phyloP scores from a whole-genome alignment of 2,888 invertebrate species.

The Neoitamus cyanurus region DNA sequence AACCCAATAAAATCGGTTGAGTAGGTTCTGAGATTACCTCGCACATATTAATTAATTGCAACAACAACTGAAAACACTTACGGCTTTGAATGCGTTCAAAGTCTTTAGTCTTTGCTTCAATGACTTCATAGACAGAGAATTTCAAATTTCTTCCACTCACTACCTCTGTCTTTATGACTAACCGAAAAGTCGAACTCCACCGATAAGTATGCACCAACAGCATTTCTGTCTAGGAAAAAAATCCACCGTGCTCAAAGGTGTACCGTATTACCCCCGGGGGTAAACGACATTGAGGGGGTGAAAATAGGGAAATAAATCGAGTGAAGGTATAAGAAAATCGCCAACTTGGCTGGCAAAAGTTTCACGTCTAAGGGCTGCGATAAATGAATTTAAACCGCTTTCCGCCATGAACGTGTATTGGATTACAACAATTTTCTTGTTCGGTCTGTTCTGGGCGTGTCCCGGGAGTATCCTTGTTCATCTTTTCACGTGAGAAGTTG shows the following conservation, averaged over 20 bases:
- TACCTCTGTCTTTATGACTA: neutral
- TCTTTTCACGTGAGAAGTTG: constrained; percentile 39
- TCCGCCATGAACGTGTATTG: constrained; percentile 33
- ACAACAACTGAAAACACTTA: too few species aligned
- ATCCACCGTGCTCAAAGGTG: neutral
- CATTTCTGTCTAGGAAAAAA: neutral
- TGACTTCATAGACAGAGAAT: neutral
- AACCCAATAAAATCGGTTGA: too few species aligned
- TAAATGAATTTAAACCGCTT: constrained; percentile 41
- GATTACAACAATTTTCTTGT: constrained; percentile 39
- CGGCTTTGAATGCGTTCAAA: too few species aligned
- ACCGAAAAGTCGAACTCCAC: neutral
- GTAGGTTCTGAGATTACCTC: too few species aligned
- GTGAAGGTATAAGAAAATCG: constrained; percentile 21
- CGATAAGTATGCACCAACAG: neutral
- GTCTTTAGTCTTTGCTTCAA: too few species aligned
- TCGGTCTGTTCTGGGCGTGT: neutral
- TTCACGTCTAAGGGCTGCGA: constrained; percentile 39
- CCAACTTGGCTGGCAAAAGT: constrained; percentile 20
- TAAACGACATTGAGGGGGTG: neutral
- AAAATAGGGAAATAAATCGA: constrained; percentile 2
- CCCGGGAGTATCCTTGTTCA: constrained; percentile 15
- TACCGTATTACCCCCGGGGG: neutral
- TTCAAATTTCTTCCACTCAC: neutral
- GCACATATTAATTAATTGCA: too few species aligned